Conservation (phyloP, 1,140 invertebrate genomes). For the Drosophila sechellia region DNA sequence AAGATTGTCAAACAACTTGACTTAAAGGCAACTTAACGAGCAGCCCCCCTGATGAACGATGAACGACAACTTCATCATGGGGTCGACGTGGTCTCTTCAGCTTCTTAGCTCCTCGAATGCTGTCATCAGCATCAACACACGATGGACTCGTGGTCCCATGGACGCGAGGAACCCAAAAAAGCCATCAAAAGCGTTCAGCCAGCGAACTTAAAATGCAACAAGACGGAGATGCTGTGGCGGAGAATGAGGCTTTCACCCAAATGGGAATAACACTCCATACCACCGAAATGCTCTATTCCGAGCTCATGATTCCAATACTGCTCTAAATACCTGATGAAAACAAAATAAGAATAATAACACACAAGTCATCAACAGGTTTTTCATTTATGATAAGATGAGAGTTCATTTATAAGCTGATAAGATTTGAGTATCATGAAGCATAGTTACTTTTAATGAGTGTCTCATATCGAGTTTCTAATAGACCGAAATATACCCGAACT, state of each 20-base stretch:
- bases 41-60: constrained; percentile 47
- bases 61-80: constrained; percentile 72
- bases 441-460: background rate
- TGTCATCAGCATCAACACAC: constrained; percentile 75
- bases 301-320: background rate
- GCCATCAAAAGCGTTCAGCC: constrained; percentile 68
- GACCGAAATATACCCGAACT: too few relatives aligned
- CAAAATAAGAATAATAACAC: too few relatives aligned
- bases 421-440: too few relatives aligned
- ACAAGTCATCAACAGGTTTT: too few relatives aligned
- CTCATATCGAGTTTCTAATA: background rate
- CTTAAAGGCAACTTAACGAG: constrained; percentile 77
- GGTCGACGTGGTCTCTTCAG: constrained; percentile 27
- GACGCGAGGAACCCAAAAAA: constrained; percentile 38
- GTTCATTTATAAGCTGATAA: too few relatives aligned
- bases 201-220: constrained; percentile 69
- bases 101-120: constrained; percentile 6
- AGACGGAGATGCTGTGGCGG: constrained; percentile 1
- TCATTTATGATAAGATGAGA: too few relatives aligned
- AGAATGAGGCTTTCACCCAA: constrained; percentile 17
- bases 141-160: constrained; percentile 12
- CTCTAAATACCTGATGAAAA: too few relatives aligned
- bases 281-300: background rate
- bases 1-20: constrained; percentile 80
- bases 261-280: background rate